A percentile compares a stretch with the other conserved stretches of the same genome.
These are phyloP conservation scores for Electrona antarctica DNA, from an alignment of 2,113 vertebrate species.

Conservation along the genomic window DNA sequence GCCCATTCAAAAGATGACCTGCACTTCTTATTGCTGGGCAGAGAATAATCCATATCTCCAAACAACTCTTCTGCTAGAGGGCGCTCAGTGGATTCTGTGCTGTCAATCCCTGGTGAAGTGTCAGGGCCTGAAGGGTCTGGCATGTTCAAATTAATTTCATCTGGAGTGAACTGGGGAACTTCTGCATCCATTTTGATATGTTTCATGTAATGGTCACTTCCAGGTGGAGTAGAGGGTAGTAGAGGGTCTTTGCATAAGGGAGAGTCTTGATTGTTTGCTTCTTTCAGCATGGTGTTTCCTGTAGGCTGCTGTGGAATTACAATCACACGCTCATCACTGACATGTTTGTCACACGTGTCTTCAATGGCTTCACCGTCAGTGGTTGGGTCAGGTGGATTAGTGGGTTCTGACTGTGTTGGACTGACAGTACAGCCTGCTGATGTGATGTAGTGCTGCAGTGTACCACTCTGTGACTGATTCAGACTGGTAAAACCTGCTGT, in stretches of 20 bases:
- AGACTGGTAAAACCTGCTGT: not conserved
- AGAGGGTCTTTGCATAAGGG: not conserved
- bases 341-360: not conserved
- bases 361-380: not conserved
- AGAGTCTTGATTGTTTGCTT: not conserved
- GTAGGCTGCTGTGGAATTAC: not conserved
- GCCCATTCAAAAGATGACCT: constrained; percentile 77
- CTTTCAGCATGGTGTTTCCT: not conserved
- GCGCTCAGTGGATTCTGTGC: not conserved
- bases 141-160: not conserved
- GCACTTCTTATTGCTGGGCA: constrained; percentile 69
- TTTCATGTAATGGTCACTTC: not conserved
- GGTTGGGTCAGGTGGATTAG: not conserved
- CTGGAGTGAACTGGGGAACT: constrained; percentile 2
- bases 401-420: constrained; percentile 1
- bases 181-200: not conserved
- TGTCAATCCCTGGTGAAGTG: not conserved
- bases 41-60: constrained; percentile 55
- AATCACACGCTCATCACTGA: not conserved
- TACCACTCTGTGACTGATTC: not conserved
- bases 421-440: not conserved
- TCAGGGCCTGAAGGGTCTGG: not conserved
- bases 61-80: not conserved
- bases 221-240: not conserved
- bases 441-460: not conserved